These are phyloP conservation scores for Leptura quadrifasciata DNA, from an alignment of 2,888 invertebrate genomes.

Conservation along the genomic window DNA sequence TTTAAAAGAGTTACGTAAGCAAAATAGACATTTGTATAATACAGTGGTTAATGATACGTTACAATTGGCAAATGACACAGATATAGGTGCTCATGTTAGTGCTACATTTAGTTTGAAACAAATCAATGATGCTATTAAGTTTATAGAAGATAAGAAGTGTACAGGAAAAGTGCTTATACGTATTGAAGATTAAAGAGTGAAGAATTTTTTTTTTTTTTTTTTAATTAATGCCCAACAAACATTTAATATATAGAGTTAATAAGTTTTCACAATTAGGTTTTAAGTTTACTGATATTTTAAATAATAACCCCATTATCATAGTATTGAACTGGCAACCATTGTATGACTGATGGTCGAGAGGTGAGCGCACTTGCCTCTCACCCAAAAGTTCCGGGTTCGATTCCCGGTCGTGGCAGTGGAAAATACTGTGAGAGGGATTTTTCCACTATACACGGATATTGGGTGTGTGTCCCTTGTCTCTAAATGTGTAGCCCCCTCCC, in stretches of 20 bases:
- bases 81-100: constrained; percentile 78
- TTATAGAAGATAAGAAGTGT: constrained; percentile 76
- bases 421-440: no score
- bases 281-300: not conserved
- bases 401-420: no score
- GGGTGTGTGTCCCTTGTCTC: no score
- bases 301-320: not conserved
- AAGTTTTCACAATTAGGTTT: not conserved
- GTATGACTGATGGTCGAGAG: no score
- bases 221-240: not conserved
- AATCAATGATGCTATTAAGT: constrained; percentile 79
- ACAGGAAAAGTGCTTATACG: constrained; percentile 79
- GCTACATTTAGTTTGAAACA: constrained; percentile 76
- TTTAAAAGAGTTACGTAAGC: constrained; percentile 70
- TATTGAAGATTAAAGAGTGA: constrained; percentile 62
- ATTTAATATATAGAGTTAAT: not conserved
- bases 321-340: not conserved
- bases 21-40: constrained; percentile 76
- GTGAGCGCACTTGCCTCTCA: no score
- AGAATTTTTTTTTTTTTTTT: not conserved
- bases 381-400: no score
- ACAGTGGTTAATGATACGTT: constrained; percentile 75
- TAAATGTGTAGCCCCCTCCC: no score
- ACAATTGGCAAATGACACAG: constrained; percentile 78
- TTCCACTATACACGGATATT: no score